Conservation (phyloP, 1,140 invertebrate species). For the Globodera ellingtonae region DNA sequence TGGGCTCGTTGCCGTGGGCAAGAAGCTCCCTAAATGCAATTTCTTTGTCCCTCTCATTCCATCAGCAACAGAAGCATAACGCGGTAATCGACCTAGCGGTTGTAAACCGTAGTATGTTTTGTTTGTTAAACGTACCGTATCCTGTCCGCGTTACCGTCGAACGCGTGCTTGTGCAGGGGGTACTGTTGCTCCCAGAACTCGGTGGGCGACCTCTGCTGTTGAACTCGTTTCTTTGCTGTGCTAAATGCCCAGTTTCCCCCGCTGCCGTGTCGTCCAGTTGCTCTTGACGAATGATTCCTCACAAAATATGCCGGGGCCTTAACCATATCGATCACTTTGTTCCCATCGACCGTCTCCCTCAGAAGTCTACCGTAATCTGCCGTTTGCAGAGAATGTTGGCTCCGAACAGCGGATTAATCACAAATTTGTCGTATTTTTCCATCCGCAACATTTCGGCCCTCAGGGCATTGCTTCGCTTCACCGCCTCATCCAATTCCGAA, state of each 20-base stretch:
- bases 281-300: constrained; percentile 37
- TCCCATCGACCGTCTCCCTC: too few species aligned
- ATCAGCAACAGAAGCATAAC: too few species aligned
- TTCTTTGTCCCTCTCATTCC: background rate
- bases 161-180: constrained; percentile 59
- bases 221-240: constrained; percentile 21
- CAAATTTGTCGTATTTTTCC: constrained; percentile 57
- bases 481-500: constrained; percentile 41
- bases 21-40: constrained; percentile 45
- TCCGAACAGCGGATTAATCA: constrained; percentile 59
- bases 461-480: constrained; percentile 50
- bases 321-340: constrained; percentile 4
- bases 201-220: constrained; percentile 38
- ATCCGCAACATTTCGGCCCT: constrained; percentile 51
- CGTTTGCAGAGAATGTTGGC: constrained; percentile 17
- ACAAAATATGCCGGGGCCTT: constrained; percentile 54
- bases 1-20: constrained; percentile 51
- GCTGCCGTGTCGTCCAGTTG: background rate
- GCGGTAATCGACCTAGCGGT: too few species aligned
- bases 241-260: constrained; percentile 1
- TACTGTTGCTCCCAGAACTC: constrained; percentile 56
- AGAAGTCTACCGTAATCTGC: constrained; percentile 33
- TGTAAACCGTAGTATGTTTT: too few species aligned
- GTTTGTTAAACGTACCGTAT: constrained; percentile 42
- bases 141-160: constrained; percentile 48